These are phyloP conservation scores for Malacoctenus gilli DNA, from an alignment of 2,797 vertebrate genomes.

Conservation along the genomic window DNA sequence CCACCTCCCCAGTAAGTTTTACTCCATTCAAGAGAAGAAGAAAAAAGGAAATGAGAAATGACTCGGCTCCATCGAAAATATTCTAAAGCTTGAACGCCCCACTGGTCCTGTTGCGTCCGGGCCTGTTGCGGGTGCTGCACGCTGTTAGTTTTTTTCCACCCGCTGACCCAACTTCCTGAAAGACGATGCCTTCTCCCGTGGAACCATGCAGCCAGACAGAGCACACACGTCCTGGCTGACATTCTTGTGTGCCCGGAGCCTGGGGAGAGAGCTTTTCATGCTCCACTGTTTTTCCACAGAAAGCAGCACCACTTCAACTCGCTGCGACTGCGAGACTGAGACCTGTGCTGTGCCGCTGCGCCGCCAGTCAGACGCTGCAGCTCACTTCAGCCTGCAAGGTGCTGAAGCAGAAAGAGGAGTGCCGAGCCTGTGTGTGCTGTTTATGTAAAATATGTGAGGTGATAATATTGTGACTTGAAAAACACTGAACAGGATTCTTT, in stretches of 20 bases:
- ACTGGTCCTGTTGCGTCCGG: constrained; percentile 20
- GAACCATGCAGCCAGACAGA: constrained; percentile 60
- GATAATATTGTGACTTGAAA: too few relatives aligned
- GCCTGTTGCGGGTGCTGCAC: constrained; percentile 30
- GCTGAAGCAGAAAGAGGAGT: neutral
- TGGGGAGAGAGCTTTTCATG: constrained; percentile 70
- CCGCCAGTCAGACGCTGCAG: constrained; percentile 22
- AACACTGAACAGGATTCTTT: too few relatives aligned
- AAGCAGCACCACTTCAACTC: constrained; percentile 50
- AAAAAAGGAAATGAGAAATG: constrained; percentile 29
- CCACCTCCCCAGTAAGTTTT: too few relatives aligned
- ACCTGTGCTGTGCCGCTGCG: constrained; percentile 35
- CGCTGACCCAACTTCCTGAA: constrained; percentile 48
- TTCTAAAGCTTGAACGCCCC: constrained; percentile 28
- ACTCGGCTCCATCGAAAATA: constrained; percentile 44
- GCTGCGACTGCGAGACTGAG: constrained; percentile 45
- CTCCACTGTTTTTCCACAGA: constrained; percentile 66
- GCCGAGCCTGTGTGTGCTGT: too few relatives aligned
- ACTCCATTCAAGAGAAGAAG: too few relatives aligned
- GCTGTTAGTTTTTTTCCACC: constrained; percentile 60
- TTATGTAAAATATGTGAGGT: too few relatives aligned
- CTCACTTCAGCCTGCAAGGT: constrained; percentile 20
- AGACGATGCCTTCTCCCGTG: constrained; percentile 60
- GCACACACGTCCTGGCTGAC: constrained; percentile 59
- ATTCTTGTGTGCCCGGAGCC: constrained; percentile 59